Percentiles rank a stretch among this genome's conserved stretches.
These are phyloP conservation scores for Steromphala cineraria DNA, from an alignment of 2,888 invertebrate species.

Conservation along the genomic window DNA sequence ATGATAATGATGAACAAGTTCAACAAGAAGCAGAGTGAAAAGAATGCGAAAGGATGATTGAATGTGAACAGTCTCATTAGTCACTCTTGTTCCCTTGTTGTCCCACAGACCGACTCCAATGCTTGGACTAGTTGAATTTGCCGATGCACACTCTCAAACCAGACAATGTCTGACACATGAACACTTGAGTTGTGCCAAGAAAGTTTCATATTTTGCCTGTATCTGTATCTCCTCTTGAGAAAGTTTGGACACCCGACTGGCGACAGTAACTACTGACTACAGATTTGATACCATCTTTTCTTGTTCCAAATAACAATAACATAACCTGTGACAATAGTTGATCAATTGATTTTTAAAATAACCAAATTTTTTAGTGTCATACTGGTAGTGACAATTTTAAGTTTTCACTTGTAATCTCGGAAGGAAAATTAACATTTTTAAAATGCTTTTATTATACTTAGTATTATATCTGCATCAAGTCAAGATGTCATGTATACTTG, in stretches of 20 bases:
- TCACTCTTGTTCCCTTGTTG: conserved; percentile 6
- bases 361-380: background rate
- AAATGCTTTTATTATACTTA: background rate
- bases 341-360: background rate
- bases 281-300: background rate
- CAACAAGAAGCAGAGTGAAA: background rate
- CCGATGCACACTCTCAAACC: background rate
- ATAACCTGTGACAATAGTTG: background rate
- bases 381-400: conserved; percentile 2
- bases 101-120: background rate
- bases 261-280: background rate
- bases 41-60: background rate
- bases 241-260: conserved; percentile 4
- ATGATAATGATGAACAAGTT: conserved; percentile 25
- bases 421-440: background rate
- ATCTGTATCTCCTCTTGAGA: background rate
- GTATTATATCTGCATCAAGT: background rate
- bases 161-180: background rate
- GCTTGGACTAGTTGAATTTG: conserved; percentile 10
- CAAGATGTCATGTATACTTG: background rate
- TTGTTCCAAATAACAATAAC: background rate
- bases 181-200: conserved; percentile 1
- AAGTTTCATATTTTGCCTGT: conserved; percentile 6
- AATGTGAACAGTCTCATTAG: conserved; percentile 7
- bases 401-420: background rate